Percentiles rank a stretch among this genome's conserved stretches.
These are phyloP conservation scores for Tadarida brasiliensis DNA, from an alignment of 2,797 vertebrate genomes.

Conservation along the genomic window DNA sequence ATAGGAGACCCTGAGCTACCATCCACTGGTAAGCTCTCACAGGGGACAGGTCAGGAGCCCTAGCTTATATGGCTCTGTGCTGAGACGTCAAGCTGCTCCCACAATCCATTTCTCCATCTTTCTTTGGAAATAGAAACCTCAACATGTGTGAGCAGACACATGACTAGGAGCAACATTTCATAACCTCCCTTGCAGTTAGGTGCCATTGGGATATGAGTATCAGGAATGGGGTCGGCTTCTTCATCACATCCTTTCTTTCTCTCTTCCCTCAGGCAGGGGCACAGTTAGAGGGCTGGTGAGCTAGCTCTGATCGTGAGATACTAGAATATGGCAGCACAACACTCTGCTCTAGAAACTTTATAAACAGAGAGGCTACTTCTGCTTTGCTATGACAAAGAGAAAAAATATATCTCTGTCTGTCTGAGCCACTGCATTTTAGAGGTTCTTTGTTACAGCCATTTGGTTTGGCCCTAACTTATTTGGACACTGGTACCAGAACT, in stretches of 20 bases:
- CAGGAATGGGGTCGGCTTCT: neutral
- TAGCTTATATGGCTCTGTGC: neutral
- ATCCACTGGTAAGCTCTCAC: neutral
- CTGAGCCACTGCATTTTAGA: neutral
- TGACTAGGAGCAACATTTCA: neutral
- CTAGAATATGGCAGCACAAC: neutral
- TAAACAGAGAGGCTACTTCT: neutral
- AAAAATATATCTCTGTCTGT: neutral
- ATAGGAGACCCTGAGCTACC: neutral
- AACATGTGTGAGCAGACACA: neutral
- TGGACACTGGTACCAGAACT: neutral
- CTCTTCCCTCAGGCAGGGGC: neutral
- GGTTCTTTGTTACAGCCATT: neutral
- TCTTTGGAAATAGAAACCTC: neutral
- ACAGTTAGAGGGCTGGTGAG: neutral
- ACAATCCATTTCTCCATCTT: neutral
- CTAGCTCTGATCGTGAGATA: neutral
- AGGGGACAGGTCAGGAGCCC: no score
- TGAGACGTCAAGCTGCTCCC: neutral
- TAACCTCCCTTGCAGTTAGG: neutral
- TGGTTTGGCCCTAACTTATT: neutral
- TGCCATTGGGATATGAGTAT: neutral
- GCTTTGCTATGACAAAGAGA: neutral
- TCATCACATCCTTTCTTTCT: neutral
- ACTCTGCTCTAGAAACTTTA: neutral